A percentile compares a stretch with the other conserved stretches of the same genome.
Evolutionary conservation across 2,797 vertebrate genomes (phyloP).

Genomic region (Gallirallus australis): DNA sequence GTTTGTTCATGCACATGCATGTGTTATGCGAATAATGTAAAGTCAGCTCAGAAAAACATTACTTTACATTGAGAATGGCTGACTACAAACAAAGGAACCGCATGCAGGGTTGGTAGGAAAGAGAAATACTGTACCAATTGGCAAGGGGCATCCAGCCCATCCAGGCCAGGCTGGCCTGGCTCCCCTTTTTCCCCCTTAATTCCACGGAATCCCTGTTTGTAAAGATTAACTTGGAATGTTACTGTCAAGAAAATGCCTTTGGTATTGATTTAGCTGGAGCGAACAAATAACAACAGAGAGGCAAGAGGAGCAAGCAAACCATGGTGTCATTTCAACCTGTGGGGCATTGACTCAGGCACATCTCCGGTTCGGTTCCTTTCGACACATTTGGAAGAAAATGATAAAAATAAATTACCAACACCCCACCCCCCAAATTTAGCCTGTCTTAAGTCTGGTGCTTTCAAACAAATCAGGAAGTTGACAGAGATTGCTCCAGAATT

Average conservation of each 20-base stretch:
- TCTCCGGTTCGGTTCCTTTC: not conserved
- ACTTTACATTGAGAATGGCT: slow-evolving; percentile 72
- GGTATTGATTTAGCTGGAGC: slow-evolving; percentile 69
- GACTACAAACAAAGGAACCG: slow-evolving; percentile 82
- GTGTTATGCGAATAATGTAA: slow-evolving; percentile 63
- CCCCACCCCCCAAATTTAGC: not conserved
- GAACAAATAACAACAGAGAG: slow-evolving; percentile 46
- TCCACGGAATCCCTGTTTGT: slow-evolving; percentile 99
- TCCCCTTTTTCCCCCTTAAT: slow-evolving; percentile 99
- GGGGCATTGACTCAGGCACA: not conserved
- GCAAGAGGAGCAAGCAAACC: slow-evolving; percentile 79
- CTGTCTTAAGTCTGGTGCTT: not conserved
- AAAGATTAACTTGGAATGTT: slow-evolving; percentile 98
- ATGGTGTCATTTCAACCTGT: not conserved
- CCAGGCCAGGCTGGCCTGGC: slow-evolving; percentile 99
- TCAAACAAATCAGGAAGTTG: not conserved
- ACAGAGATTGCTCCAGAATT: not conserved
- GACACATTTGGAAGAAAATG: not conserved
- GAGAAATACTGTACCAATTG: slow-evolving; percentile 99
- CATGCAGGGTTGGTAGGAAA: slow-evolving; percentile 93
- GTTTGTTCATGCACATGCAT: slow-evolving; percentile 78
- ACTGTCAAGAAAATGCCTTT: slow-evolving; percentile 87
- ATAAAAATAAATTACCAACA: not conserved
- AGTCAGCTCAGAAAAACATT: slow-evolving; percentile 51
- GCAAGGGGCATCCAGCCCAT: slow-evolving; percentile 99